Base-by-base conservation (phyloP, 2,888 invertebrate genomes). In the Epinotia ramella region DNA sequence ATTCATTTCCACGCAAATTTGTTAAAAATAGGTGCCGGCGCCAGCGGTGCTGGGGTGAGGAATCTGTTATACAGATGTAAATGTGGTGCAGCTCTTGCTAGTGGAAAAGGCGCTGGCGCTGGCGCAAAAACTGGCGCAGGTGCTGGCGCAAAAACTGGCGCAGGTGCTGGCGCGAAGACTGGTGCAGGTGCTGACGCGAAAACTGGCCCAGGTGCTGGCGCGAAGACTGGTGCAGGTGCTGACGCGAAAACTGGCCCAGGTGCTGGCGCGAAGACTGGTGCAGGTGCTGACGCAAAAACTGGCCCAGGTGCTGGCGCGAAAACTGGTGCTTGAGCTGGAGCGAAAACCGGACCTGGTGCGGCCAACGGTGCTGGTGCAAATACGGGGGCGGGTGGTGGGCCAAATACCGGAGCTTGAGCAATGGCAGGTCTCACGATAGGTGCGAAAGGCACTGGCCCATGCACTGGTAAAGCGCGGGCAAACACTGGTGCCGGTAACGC, bases 1-100 rank as follows among this genome's bases (percentile, higher is more conserved):
- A 82, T 78, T 91, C 82, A 93, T 87, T 94, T 92, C 93, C 93
- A 94, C 78, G 92, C 92, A 72, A 79, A 81, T 79, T 93, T 88
- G 83, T 87, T 91, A 9, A 86, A 67, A 63, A 86, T 46, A 53
- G 85, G 88, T 12, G 84, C 80, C 3, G 90, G 88, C 18, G 86
- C 80, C 49, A 85, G 80, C 9, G 88, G 88, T 1, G 84, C 83
- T 13, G 87, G 84, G 4, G 81, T 82, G 11, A 84, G 71, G 59
- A 82, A 81, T 68, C 85, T 86, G 44, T 83, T 91, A 77, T 91
- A 94, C 12, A 92, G 87, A 81, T 91, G 94, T 70, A 94, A 86
- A 82, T 93, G 92, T 20, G 86, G 74, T 76, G 83, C 60, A 40
- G 84, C 81, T 81, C 83, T 87, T 56, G 86, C 83, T 64, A 89